These are phyloP conservation scores for Styela plicata DNA, from an alignment of 23 tunicate genomes.

Conservation along the genomic window DNA sequence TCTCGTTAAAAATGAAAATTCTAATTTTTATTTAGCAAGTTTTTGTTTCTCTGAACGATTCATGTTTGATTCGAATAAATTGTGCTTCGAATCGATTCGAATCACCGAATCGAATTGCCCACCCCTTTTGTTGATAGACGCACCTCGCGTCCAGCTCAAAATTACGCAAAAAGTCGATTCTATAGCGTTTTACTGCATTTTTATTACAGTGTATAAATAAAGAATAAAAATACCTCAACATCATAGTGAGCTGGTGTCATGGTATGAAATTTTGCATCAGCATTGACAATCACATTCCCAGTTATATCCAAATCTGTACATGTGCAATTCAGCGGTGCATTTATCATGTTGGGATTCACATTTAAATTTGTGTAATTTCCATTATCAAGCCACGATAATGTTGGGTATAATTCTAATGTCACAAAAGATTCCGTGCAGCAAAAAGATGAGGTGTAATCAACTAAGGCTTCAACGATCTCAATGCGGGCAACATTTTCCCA, in stretches of 20 bases:
- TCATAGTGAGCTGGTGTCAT: background rate
- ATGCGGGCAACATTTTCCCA: background rate
- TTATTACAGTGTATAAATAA: too few relatives aligned
- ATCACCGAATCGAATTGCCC: too few relatives aligned
- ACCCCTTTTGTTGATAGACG: too few relatives aligned
- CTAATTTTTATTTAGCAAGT: too few relatives aligned
- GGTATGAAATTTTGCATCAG: background rate
- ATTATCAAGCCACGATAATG: constrained; percentile 9
- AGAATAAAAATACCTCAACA: too few relatives aligned
- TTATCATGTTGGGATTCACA: background rate
- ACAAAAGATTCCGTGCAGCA: background rate
- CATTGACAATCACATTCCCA: background rate
- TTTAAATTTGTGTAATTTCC: background rate
- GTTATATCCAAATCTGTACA: constrained; percentile 21
- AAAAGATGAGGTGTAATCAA: background rate
- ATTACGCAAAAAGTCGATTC: too few relatives aligned
- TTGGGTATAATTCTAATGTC: background rate
- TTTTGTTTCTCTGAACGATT: too few relatives aligned
- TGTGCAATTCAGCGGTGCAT: background rate
- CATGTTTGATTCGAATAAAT: too few relatives aligned
- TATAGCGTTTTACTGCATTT: too few relatives aligned
- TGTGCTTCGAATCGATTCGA: too few relatives aligned
- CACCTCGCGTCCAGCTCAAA: too few relatives aligned
- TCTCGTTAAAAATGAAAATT: too few relatives aligned
- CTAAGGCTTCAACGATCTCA: background rate